Evolutionary conservation across 2,888 invertebrate genomes (phyloP).

Genomic region (Patella ulyssiponensis): DNA sequence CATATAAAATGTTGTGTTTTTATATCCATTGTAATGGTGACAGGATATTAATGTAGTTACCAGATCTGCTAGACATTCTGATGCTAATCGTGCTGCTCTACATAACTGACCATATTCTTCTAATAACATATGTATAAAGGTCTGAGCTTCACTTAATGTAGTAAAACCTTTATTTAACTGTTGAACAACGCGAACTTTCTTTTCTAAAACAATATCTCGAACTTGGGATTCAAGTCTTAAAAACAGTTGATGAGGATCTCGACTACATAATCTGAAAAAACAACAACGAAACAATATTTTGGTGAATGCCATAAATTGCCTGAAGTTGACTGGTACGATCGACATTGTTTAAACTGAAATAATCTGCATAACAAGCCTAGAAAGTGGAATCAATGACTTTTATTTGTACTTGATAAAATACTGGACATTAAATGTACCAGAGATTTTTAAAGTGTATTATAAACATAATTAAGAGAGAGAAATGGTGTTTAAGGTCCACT

Average conservation of each 20-base stretch:
- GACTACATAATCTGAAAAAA: slow-evolving; percentile 66
- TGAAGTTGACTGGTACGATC: too few relatives aligned
- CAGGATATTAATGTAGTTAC: slow-evolving; percentile 47
- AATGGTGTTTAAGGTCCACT: too few relatives aligned
- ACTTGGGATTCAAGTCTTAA: slow-evolving; percentile 78
- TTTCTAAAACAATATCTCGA: slow-evolving; percentile 79
- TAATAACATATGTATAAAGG: slow-evolving; percentile 77
- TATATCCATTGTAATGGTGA: background rate
- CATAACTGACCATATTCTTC: slow-evolving; percentile 79
- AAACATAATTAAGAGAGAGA: too few relatives aligned
- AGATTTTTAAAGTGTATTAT: too few relatives aligned
- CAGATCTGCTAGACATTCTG: slow-evolving; percentile 77
- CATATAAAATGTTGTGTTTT: too few relatives aligned
- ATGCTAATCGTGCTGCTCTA: slow-evolving; percentile 77
- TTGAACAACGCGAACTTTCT: slow-evolving; percentile 77
- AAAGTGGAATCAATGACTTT: too few relatives aligned
- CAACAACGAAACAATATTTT: slow-evolving; percentile 5
- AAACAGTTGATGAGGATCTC: slow-evolving; percentile 79
- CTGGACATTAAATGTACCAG: too few relatives aligned
- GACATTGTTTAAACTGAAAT: too few relatives aligned
- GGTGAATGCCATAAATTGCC: too few relatives aligned
- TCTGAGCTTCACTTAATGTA: slow-evolving; percentile 75
- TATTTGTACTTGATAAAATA: too few relatives aligned
- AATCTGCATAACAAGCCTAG: too few relatives aligned
- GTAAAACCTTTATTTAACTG: slow-evolving; percentile 74